Evolutionary conservation across 2,113 vertebrate species (phyloP).

Genomic region (Pelodiscus sinensis): DNA sequence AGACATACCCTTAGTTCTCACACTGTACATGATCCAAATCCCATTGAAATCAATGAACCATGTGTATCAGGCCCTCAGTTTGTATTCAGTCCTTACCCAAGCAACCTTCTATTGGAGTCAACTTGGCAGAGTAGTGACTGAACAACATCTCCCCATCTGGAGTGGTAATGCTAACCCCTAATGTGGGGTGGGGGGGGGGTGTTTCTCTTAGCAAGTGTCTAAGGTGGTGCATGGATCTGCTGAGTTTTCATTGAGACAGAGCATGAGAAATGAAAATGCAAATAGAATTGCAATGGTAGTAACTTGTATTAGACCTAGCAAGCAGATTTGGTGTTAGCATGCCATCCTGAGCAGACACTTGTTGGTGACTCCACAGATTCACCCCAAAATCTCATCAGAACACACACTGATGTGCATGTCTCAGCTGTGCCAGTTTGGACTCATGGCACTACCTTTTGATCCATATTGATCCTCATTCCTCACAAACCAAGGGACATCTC

Average conservation of each 20-base stretch:
- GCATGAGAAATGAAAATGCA: neutral
- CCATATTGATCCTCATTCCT: neutral
- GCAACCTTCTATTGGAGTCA: neutral
- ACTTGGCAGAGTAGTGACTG: neutral
- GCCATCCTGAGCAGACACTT: neutral
- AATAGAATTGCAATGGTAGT: neutral
- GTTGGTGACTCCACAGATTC: neutral
- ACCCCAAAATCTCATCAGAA: neutral
- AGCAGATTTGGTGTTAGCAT: fast-evolving
- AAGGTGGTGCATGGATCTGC: neutral
- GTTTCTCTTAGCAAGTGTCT: neutral
- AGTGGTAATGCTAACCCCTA: neutral
- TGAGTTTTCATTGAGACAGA: neutral
- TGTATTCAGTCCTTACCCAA: neutral
- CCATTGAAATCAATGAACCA: neutral
- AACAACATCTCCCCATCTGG: neutral
- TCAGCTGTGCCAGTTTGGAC: neutral
- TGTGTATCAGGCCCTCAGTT: neutral
- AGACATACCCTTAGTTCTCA: no score
- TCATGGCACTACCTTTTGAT: fast-evolving
- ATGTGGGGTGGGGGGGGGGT: neutral
- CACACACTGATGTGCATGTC: neutral
- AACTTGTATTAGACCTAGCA: fast-evolving
- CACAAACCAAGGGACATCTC: neutral
- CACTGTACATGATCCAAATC: neutral